These are phyloP conservation scores for Mythimna impura DNA, from an alignment of 2,888 invertebrate genomes.

Conservation along the genomic window DNA sequence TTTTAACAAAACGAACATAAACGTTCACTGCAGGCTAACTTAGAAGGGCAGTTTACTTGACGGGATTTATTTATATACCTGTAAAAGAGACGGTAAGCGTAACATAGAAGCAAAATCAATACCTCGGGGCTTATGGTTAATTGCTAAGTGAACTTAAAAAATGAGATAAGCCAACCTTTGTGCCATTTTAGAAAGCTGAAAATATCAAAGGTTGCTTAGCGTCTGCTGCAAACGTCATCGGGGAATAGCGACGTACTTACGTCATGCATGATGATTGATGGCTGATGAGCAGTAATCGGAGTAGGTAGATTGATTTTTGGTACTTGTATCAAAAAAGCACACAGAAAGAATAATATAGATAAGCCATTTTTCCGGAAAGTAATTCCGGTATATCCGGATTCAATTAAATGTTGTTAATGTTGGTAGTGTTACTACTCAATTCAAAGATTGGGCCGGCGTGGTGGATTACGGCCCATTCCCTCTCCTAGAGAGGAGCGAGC, in stretches of 20 bases:
- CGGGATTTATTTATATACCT: neutral
- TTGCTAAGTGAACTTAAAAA: slow-evolving; percentile 30
- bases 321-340: too few relatives aligned
- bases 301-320: too few relatives aligned
- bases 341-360: too few relatives aligned
- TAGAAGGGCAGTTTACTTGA: slow-evolving; percentile 5
- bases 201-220: slow-evolving; percentile 6
- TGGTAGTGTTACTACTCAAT: too few relatives aligned
- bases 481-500: too few relatives aligned
- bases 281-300: too few relatives aligned
- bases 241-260: neutral
- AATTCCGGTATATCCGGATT: too few relatives aligned
- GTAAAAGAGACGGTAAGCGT: slow-evolving; percentile 5
- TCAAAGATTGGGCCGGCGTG: too few relatives aligned
- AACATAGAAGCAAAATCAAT: slow-evolving; percentile 31
- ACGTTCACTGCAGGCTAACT: slow-evolving; percentile 7
- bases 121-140: neutral
- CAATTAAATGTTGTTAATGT: too few relatives aligned
- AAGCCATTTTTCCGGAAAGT: too few relatives aligned
- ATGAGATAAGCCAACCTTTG: neutral
- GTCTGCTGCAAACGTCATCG: neutral
- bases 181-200: slow-evolving; percentile 4
- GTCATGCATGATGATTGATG: too few relatives aligned
- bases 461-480: too few relatives aligned
- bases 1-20: neutral